Base-by-base conservation (phyloP, 2,888 invertebrate species). In the Mayetiola destructor region DNA sequence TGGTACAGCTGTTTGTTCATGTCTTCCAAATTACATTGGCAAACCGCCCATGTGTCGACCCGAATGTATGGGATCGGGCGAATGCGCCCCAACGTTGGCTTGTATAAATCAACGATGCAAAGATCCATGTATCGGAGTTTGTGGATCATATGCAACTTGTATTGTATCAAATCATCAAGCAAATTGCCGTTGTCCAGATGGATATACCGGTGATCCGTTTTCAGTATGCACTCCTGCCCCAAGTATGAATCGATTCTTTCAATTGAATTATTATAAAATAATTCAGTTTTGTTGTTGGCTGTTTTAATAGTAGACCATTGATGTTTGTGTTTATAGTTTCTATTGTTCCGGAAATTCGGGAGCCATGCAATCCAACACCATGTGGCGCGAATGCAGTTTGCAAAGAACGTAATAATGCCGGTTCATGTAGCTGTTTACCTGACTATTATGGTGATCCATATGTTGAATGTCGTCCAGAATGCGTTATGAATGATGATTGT, bases 381-480 rank as follows among this genome's bases (percentile, higher is more conserved):
- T 91, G 91, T 67, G 91, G 91, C 30, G 82, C 85, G 12, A 91
- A 91, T 69, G 82, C 92, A 12, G 66, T 85, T 59, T 93, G 92
- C 66, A 86, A 82, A 66, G 88, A 87, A 71, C 78, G 82, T 63
- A 85, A 85, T 68, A 84, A 84, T 32, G 88, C 86, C 18, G 90
- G 88, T 55, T 84, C 89, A 18, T 92, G 92, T 67, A 78, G 80
- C 14, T 92, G 92, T 67, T 71, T 85, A 58, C 80, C 84, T 12
- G 87, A 86, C 67, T 90, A 88, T 69, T 84, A 82, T 63, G 92
- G 92, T 36, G 89, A 92, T 73, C 91, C 92, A 1, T 88, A 89
- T 66, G 80, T 82, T 1, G 85, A 87, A 59, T 91, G 90, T 68
- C 77, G 86, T 62, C 89, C 89, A 3, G 89, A 90, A 74, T 90